Conservation (phyloP, 2,888 invertebrate genomes). For the Embidobia sp. region DNA sequence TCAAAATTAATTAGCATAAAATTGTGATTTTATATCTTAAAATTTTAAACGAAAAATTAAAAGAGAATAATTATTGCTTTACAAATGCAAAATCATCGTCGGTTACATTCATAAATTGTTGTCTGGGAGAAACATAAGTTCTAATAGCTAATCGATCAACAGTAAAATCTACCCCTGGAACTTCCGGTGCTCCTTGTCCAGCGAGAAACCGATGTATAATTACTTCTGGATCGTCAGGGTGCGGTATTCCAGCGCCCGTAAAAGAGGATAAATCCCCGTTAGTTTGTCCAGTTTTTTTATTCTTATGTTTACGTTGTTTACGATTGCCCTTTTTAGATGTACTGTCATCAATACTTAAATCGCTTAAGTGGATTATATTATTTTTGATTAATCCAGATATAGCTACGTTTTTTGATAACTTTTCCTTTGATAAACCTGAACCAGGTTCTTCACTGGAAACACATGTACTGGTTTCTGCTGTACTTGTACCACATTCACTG, state of each 20-base stretch:
- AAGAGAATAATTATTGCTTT: too few species aligned
- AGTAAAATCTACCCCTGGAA: constrained; percentile 37
- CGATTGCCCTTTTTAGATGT: not conserved
- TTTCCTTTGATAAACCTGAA: too few species aligned
- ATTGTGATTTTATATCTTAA: too few species aligned
- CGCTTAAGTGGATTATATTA: constrained; percentile 21
- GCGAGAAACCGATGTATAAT: constrained; percentile 27
- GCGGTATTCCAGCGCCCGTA: constrained; percentile 3
- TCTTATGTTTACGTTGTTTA: too few species aligned
- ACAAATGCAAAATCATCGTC: constrained; percentile 50
- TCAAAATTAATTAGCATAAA: too few species aligned
- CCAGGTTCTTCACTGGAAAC: too few species aligned
- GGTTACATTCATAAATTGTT: constrained; percentile 35
- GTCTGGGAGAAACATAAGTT: constrained; percentile 15
- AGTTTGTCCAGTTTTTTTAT: not conserved
- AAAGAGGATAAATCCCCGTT: not conserved
- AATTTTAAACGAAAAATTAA: too few species aligned
- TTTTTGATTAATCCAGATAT: constrained; percentile 1
- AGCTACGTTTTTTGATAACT: constrained; percentile 35
- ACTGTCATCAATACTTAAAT: constrained; percentile 2
- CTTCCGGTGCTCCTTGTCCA: constrained; percentile 35
- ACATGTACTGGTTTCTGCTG: not conserved
- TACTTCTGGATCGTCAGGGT: constrained; percentile 26
- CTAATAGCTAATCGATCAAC: constrained; percentile 26
- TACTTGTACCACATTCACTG: not conserved